Evolutionary conservation across 2,888 invertebrate genomes (phyloP).

Genomic region (Steinernema hermaphroditum): DNA sequence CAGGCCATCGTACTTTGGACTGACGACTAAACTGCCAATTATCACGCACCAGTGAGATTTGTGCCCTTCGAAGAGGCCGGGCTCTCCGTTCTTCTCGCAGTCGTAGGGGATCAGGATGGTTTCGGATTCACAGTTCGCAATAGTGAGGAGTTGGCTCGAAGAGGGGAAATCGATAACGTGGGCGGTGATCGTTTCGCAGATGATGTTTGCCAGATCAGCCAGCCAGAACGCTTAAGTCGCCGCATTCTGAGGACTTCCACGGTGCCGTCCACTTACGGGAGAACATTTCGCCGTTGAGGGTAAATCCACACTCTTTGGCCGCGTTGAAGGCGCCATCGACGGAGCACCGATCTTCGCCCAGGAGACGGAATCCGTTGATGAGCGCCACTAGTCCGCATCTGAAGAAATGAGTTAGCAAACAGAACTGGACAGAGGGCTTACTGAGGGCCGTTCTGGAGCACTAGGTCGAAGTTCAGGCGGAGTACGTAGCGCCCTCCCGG

Average conservation of each 20-base stretch:
- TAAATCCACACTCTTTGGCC: slow-evolving; percentile 75
- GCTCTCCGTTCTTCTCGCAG: slow-evolving; percentile 60
- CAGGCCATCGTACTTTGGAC: slow-evolving; percentile 3
- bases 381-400: slow-evolving; percentile 49
- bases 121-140: not conserved
- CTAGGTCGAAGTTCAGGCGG: slow-evolving; percentile 27
- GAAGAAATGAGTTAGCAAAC: not conserved
- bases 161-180: slow-evolving; percentile 39
- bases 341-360: slow-evolving; percentile 50
- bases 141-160: slow-evolving; percentile 29
- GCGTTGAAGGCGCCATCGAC: slow-evolving; percentile 72
- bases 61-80: slow-evolving; percentile 48
- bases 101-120: slow-evolving; percentile 59
- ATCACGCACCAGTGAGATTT: slow-evolving; percentile 61
- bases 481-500: not conserved
- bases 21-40: slow-evolving; percentile 38
- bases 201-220: slow-evolving; percentile 39
- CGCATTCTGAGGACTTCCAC: not conserved
- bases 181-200: slow-evolving; percentile 32
- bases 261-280: slow-evolving; percentile 40
- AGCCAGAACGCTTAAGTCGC: slow-evolving; percentile 45
- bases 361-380: slow-evolving; percentile 40
- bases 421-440: not conserved
- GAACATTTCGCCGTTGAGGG: slow-evolving; percentile 83
- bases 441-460: slow-evolving; percentile 42